Base-by-base conservation (phyloP, 1,140 invertebrate genomes). In the Hypsibius dujardini region DNA sequence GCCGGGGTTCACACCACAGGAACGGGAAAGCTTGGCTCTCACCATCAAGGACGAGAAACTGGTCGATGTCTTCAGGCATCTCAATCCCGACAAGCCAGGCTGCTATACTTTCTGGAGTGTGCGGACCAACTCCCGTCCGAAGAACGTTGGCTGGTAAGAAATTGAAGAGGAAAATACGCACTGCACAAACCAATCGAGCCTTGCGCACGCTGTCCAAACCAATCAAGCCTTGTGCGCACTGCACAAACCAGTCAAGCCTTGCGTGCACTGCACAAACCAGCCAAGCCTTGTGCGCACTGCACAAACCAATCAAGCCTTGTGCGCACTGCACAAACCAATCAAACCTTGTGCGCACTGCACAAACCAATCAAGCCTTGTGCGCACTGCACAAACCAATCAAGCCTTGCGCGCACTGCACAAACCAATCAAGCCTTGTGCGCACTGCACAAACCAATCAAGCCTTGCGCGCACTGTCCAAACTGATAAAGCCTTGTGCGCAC, bases 81-180 rank as follows among this genome's bases (percentile, higher is more conserved):
- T 96, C 1, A 89, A 98, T 82, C 95, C 95, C 0, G 86, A 95
- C 3, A 82, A 85, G 75, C 86, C 82, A 14, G 87, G 83, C 1
- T 87, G 87, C 7, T 98, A 95, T 77, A 94, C 93, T 0, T 98
- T 92, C 78, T 98, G 95, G 95, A 86, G 88, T 1, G 93, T 93
- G 77, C 88, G 94, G 82, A 82, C 79, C 60, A 92, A 92, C 78
- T 82, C 88, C 42, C 83, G 95, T 72, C 81, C 83, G 1, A 93
- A 89, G 76, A 95, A 98, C 82, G 85, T 94, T 76, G 95, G 95
- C 79, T 98, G 95, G 90, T 90, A 80, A 84, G 81, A 78, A 70
- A 28, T 2, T 75, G 28, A 7, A 1, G 50, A 69, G 46, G 15
- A 71, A 40, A 42, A 46, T 73, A 46, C 2, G 7, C 56, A 40